Base-by-base conservation (phyloP, 2,888 invertebrate genomes). In the Sesia bembeciformis region DNA sequence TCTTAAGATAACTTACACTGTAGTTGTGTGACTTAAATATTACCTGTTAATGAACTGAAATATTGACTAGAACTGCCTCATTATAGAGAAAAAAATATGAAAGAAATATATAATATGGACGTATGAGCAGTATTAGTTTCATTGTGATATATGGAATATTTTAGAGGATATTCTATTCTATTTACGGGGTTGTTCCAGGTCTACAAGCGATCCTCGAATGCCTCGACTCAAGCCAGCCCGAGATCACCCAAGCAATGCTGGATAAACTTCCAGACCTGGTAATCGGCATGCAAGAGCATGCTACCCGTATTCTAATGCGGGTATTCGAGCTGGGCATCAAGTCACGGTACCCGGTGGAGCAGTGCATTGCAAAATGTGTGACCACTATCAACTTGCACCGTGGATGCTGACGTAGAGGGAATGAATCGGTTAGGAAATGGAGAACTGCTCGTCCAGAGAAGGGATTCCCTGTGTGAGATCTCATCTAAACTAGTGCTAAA, bases 281-380 rank as follows among this genome's bases (percentile, higher is more conserved):
- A 54, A 90, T 96, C 6, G 93, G 96, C 59, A 91, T 95, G 88
- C 96, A 96, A 87, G 98, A 97, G 80, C 93, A 95, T 78, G 96
- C 96, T 0, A 91, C 93, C 55, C 91, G 93, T 54, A 90, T 98
- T 53, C 90, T 98, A 64, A 92, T 93, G 70, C 93, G 93, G 58
- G 95, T 96, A 1, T 98, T 98, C 83, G 92, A 93, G 61, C 90
- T 97, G 51, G 97, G 97, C 3, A 92, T 96, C 57, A 92, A 92
- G 61, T 94, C 95, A 4, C 93, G 95, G 57, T 91, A 95, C 56
- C 95, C 95, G 64, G 95, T 95, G 0, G 92, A 93, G 58, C 81
- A 91, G 8, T 93, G 94, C 75, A 93, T 98, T 60, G 93, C 93
- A 56, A 95, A 95, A 72, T 94, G 95, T 56, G 92, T 98, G 56